Percentiles rank a stretch among this genome's conserved stretches.
Conservation (phyloP, 1,140 invertebrate species). For the Pseudomyrmex cubaensis region DNA sequence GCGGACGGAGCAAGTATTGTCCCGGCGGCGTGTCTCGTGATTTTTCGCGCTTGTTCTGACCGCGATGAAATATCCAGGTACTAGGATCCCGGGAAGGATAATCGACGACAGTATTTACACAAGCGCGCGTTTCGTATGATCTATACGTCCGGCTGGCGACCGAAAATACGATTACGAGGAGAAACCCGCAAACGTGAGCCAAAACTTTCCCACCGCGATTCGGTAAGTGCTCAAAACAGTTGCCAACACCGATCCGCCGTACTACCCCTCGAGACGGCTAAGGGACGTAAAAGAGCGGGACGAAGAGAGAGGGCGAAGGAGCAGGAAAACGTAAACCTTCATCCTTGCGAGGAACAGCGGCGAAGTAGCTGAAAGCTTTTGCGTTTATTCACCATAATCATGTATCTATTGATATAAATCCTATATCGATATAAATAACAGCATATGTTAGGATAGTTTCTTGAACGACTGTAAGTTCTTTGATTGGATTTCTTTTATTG, state of each 20-base stretch:
- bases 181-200: not conserved
- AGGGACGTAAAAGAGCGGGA: slow-evolving; percentile 39
- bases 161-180: slow-evolving; percentile 38
- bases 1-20: slow-evolving; percentile 73
- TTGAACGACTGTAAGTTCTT: not conserved
- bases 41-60: slow-evolving; percentile 15
- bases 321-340: slow-evolving; percentile 8
- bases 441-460: not conserved
- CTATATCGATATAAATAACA: not conserved
- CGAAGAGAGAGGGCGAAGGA: not conserved
- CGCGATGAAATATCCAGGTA: not conserved
- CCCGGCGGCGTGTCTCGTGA: slow-evolving; percentile 23
- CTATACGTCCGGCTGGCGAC: slow-evolving; percentile 7
- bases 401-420: not conserved
- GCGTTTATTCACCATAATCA: slow-evolving; percentile 30
- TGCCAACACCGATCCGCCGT: slow-evolving; percentile 39
- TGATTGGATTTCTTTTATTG: slow-evolving; percentile 10
- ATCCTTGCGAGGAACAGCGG: not conserved
- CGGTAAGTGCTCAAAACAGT: slow-evolving; percentile 59
- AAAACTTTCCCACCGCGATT: slow-evolving; percentile 51
- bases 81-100: not conserved
- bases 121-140: slow-evolving; percentile 39
- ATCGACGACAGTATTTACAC: slow-evolving; percentile 47
- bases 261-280: not conserved
- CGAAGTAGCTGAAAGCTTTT: slow-evolving; percentile 12